These are phyloP conservation scores for Notocelia uddmanniana DNA, from an alignment of 2,888 invertebrate species.

Conservation along the genomic window DNA sequence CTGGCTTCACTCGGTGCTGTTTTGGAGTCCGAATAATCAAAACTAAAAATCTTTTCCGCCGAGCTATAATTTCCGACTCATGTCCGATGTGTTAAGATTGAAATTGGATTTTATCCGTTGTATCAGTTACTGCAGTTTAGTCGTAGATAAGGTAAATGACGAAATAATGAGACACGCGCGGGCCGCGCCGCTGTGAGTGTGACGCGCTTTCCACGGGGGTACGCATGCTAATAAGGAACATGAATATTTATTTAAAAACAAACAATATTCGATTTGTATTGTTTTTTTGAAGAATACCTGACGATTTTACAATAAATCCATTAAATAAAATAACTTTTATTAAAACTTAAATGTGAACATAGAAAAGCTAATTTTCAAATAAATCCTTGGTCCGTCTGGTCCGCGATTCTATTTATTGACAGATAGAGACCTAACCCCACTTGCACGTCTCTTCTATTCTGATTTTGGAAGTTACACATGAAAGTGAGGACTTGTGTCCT, in stretches of 20 bases:
- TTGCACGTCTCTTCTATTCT: too few relatives aligned
- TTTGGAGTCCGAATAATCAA: constrained; percentile 24
- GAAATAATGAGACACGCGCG: constrained; percentile 43
- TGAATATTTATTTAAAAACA: constrained; percentile 46
- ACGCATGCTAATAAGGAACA: constrained; percentile 43
- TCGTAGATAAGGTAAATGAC: constrained; percentile 22
- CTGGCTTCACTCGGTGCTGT: constrained; percentile 22
- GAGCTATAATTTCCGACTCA: background rate
- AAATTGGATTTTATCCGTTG: constrained; percentile 3
- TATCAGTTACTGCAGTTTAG: constrained; percentile 17
- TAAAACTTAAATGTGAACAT: background rate
- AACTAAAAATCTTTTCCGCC: background rate
- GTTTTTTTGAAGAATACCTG: background rate
- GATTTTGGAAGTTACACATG: too few relatives aligned
- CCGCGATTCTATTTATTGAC: too few relatives aligned
- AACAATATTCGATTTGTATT: constrained; percentile 18
- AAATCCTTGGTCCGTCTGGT: background rate
- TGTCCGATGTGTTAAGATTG: background rate
- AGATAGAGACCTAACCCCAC: too few relatives aligned
- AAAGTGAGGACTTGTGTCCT: too few relatives aligned
- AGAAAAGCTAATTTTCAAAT: background rate
- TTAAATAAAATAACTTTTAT: background rate
- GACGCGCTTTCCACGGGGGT: constrained; percentile 19
- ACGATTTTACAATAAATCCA: background rate
- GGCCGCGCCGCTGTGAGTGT: constrained; percentile 4